These are phyloP conservation scores for Ctenomys sociabilis DNA, from an alignment of 2,113 vertebrate genomes.

Conservation along the genomic window DNA sequence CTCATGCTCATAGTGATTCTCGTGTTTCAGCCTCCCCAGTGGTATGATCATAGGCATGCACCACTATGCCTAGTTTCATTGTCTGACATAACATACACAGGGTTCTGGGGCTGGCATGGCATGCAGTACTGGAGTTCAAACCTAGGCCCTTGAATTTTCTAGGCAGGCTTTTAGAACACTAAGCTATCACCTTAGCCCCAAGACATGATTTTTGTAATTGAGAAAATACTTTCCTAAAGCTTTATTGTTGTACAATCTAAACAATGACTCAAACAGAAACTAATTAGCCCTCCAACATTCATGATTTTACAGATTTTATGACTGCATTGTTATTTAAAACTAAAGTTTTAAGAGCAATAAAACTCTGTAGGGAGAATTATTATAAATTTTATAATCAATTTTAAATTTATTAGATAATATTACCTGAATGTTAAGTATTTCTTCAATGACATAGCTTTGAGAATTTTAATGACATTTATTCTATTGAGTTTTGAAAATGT, in stretches of 20 bases:
- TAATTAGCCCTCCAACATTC: slow-evolving; percentile 63
- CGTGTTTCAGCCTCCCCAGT: no score
- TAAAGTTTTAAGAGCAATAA: slow-evolving; percentile 54
- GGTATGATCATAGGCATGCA: no score
- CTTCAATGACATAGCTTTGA: not conserved
- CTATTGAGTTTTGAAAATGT: not conserved
- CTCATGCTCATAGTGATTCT: no score
- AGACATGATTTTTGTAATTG: slow-evolving; percentile 30
- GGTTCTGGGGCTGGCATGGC: no score
- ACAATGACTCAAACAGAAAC: not conserved
- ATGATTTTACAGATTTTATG: slow-evolving; percentile 54
- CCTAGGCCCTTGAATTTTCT: no score
- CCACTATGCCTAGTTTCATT: no score
- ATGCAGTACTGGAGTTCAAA: no score
- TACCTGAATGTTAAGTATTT: not conserved
- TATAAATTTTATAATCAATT: not conserved
- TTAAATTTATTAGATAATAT: slow-evolving; percentile 15
- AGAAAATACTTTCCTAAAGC: slow-evolving; percentile 22
- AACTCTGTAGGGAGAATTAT: slow-evolving; percentile 1
- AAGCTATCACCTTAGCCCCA: no score
- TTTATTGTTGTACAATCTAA: not conserved
- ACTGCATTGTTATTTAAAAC: slow-evolving; percentile 20
- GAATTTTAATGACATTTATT: slow-evolving; percentile 25
- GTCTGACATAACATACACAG: no score
- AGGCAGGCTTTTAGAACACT: no score